Percentiles rank a stretch among this genome's conserved stretches.
Conservation (phyloP, 2,113 vertebrate species). For the Carollia perspicillata region DNA sequence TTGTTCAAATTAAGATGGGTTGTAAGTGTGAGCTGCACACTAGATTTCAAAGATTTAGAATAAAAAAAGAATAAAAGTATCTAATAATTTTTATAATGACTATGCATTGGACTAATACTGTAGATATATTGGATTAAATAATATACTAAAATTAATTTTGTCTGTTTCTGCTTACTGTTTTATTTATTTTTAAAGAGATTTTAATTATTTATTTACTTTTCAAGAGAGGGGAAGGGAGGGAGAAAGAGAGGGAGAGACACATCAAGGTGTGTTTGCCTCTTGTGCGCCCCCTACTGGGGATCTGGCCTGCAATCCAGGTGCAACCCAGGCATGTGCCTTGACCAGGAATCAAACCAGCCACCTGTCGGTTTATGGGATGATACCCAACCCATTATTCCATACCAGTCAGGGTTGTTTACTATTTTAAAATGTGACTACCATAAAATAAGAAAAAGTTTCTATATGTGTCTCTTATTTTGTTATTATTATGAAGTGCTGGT, state of each 20-base stretch:
- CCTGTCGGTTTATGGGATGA: no score
- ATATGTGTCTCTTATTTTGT: neutral
- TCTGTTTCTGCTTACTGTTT: neutral
- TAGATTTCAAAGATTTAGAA: neutral
- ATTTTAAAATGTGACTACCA: conserved; percentile 1
- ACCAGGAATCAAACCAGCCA: no score
- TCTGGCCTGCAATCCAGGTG: no score
- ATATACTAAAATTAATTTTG: neutral
- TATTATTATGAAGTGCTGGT: neutral
- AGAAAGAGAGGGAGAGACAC: no score
- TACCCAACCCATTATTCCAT: no score
- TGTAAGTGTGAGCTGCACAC: neutral
- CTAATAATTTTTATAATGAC: neutral
- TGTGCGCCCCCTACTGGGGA: no score
- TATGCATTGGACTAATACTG: neutral
- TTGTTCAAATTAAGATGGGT: neutral
- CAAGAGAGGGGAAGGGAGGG: no score
- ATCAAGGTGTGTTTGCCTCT: no score
- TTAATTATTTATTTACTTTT: no score
- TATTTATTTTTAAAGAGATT: no score
- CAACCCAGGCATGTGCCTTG: no score
- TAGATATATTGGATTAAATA: neutral
- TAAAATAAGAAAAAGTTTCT: neutral
- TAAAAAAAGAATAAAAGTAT: neutral
- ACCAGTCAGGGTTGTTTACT: neutral